These are phyloP conservation scores for Orchestia grillus DNA, from an alignment of 1,140 invertebrate species.

Conservation along the genomic window DNA sequence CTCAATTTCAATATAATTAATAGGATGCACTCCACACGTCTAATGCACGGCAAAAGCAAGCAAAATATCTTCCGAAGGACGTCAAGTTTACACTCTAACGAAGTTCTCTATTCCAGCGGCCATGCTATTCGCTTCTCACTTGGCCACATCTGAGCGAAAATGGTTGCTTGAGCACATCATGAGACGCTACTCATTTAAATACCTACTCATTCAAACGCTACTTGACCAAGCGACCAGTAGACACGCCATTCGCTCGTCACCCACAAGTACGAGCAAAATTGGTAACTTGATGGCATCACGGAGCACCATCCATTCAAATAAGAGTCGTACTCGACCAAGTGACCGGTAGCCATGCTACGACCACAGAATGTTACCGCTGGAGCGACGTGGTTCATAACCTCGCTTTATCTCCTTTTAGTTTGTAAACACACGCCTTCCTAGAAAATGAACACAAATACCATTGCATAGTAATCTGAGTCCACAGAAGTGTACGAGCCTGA, in stretches of 20 bases:
- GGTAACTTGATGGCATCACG: no score
- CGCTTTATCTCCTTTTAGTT: no score
- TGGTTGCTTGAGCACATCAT: background rate
- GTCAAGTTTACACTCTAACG: background rate
- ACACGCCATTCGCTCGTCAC: no score
- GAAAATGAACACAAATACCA: background rate
- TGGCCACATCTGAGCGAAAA: background rate
- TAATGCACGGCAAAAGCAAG: background rate
- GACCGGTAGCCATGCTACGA: no score
- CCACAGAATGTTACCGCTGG: no score
- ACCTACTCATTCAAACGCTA: no score
- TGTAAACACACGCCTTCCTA: no score
- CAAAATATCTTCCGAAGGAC: background rate
- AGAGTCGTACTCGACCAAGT: no score
- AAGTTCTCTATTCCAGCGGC: background rate
- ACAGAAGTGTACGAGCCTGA: background rate
- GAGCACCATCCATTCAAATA: no score
- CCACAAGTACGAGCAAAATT: no score
- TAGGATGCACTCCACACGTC: background rate
- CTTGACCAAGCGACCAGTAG: no score
- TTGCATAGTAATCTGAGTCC: background rate
- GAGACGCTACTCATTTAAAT: background rate
- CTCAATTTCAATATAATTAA: background rate
- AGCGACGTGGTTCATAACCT: background rate
- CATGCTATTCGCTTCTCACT: background rate